Evolutionary conservation across 2,888 invertebrate genomes (phyloP), one percentile per base, ranked within the genome.

Genomic region (Pheosia gnoma): DNA sequence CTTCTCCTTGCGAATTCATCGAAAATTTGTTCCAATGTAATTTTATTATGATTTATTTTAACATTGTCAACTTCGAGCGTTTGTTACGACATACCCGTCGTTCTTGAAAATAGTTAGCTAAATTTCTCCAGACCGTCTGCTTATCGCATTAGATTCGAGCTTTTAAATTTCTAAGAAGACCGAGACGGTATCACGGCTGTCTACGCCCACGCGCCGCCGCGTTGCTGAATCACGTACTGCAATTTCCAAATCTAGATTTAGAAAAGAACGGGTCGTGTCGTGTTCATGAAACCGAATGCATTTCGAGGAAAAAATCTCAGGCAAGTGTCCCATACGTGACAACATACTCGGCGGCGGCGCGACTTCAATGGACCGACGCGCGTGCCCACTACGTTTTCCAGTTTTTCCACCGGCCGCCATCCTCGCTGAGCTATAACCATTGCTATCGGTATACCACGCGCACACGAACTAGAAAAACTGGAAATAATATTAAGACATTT

Each of bases 171-270:
- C 82, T 66, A 45, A 78, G 83, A 82, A 83, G 67, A 67, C 76
- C 66, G 66, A 75, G 71, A 71, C 74, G 61, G 58, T 77, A 79
- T 79, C 75, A 76, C 71, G 77, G 73, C 78, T 75, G 78, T 75
- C 65, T 76, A 83, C 81, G 81, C 86, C 87, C 81, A 87, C 86
- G 79, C 79, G 61, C 62, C 58, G 59, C 55, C 65, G 74, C 62
- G 71, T 72, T 68, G 75, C 72, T 74, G 74, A 80, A 81, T 83
- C 88, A 90, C 90, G 88, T 90, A 88, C 88, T 79, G 84, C 83
- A 81, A 86, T 83, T 83, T 83, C 82, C 80, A 85, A 85, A 86
- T 88, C 86, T 88, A 90, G 90, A 90, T 90, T 85, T 84, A 82
- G 82, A 79, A 80, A 80, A 76, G 81, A 84, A 84, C 79, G 80